phyloP scores from a whole-genome alignment of 2,888 invertebrate species.

The Drosophila rubida region DNA sequence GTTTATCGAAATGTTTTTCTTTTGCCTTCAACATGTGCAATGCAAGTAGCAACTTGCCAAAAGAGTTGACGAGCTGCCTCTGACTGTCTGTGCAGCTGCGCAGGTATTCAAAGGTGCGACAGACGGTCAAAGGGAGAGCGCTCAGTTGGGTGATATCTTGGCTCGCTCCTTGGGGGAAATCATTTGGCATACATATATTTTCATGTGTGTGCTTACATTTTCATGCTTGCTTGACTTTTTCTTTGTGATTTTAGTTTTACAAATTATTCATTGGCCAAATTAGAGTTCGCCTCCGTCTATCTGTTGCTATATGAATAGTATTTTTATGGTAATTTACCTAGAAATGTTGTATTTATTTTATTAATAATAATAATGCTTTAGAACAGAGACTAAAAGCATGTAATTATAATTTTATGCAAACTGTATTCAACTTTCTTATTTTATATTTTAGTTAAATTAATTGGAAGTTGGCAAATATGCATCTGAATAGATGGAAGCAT shows the following conservation, averaged over 20 bases:
- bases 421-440: no score
- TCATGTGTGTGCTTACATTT: constrained; percentile 44
- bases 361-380: no score
- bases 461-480: no score
- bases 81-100: background rate
- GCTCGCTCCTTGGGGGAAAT: constrained; percentile 13
- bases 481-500: no score
- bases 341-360: no score
- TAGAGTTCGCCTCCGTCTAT: background rate
- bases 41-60: constrained; percentile 28
- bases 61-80: constrained; percentile 32
- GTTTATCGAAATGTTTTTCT: constrained; percentile 53
- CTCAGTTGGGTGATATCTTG: constrained; percentile 15
- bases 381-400: no score
- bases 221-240: constrained; percentile 20
- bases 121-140: constrained; percentile 12
- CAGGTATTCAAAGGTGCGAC: background rate
- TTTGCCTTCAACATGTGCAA: constrained; percentile 1
- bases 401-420: no score
- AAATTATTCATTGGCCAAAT: constrained; percentile 38
- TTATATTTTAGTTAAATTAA: no score
- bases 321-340: background rate
- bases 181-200: constrained; percentile 54
- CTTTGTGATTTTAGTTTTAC: constrained; percentile 19
- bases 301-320: background rate